phyloP scores from a whole-genome alignment of 2,888 invertebrate genomes.

The Ischnura elegans region DNA sequence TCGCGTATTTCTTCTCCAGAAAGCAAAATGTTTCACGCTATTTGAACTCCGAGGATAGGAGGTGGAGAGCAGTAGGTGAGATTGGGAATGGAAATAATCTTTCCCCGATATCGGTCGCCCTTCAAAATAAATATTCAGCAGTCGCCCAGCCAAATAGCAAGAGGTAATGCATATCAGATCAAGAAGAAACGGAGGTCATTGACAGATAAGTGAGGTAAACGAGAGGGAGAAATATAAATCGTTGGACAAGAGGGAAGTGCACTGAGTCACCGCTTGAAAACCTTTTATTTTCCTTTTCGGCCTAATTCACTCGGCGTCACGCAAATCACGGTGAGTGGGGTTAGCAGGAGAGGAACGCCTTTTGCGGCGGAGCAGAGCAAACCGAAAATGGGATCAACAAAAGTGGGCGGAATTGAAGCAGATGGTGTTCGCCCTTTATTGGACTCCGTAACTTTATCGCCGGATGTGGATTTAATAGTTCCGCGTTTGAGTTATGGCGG shows the following conservation, averaged over 20 bases:
- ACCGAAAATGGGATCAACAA: slow-evolving; percentile 20
- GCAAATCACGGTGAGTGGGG: neutral
- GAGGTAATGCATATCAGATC: neutral
- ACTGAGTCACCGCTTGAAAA: neutral
- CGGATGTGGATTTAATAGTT: slow-evolving; percentile 24
- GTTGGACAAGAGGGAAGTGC: neutral
- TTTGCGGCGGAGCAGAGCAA: neutral
- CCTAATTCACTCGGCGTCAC: neutral
- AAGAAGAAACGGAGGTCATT: neutral
- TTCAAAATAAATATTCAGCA: too few species aligned
- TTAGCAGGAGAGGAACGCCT: neutral
- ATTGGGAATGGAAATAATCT: too few species aligned
- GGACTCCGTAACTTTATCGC: slow-evolving; percentile 26
- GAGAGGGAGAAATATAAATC: neutral
- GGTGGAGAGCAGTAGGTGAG: too few species aligned
- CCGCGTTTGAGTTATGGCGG: slow-evolving; percentile 8
- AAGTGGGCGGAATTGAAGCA: neutral
- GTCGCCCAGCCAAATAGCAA: too few species aligned
- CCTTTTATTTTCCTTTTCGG: neutral
- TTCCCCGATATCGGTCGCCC: too few species aligned
- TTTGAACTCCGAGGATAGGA: too few species aligned
- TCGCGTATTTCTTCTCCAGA: too few species aligned
- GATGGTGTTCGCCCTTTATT: slow-evolving; percentile 19
- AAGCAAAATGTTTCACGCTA: too few species aligned
- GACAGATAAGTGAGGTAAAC: neutral